A percentile compares a stretch with the other conserved stretches of the same genome.
Conservation (phyloP, 2,888 invertebrate species). For the Fragum fragum region DNA sequence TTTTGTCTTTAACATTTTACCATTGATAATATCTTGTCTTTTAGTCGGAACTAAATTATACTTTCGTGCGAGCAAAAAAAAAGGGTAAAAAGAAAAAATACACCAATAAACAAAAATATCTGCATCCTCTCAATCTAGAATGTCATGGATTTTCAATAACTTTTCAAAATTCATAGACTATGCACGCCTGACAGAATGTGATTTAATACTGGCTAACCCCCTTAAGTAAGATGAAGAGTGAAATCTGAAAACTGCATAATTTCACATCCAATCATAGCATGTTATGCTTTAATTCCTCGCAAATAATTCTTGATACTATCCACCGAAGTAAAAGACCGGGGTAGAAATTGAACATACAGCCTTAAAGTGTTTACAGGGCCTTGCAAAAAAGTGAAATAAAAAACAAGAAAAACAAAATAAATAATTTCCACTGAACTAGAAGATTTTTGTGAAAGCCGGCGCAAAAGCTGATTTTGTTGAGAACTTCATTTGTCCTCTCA, state of each 20-base stretch:
- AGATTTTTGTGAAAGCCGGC: slow-evolving; percentile 27
- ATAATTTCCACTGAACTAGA: slow-evolving; percentile 27
- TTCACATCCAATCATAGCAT: slow-evolving; percentile 6
- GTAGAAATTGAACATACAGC: slow-evolving; percentile 35
- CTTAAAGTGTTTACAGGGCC: slow-evolving; percentile 24
- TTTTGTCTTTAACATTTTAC: neutral
- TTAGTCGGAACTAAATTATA: neutral
- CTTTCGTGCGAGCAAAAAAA: slow-evolving; percentile 7
- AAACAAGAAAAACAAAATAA: slow-evolving; percentile 32
- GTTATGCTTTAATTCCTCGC: slow-evolving; percentile 27
- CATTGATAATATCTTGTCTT: neutral
- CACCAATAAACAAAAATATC: slow-evolving; percentile 2
- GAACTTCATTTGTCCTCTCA: slow-evolving; percentile 4
- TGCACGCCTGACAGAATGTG: neutral
- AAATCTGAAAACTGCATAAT: slow-evolving; percentile 20
- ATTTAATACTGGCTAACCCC: slow-evolving; percentile 17
- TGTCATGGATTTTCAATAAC: neutral
- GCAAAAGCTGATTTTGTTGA: neutral
- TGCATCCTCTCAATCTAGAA: neutral
- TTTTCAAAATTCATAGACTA: slow-evolving; percentile 1
- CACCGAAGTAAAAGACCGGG: slow-evolving; percentile 34
- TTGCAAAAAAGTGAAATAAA: slow-evolving; percentile 31
- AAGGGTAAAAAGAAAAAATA: slow-evolving; percentile 21
- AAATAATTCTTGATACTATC: slow-evolving; percentile 37
- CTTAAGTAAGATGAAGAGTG: slow-evolving; percentile 16